Conservation (phyloP, 2,888 invertebrate genomes). For the Spodoptera picta region DNA sequence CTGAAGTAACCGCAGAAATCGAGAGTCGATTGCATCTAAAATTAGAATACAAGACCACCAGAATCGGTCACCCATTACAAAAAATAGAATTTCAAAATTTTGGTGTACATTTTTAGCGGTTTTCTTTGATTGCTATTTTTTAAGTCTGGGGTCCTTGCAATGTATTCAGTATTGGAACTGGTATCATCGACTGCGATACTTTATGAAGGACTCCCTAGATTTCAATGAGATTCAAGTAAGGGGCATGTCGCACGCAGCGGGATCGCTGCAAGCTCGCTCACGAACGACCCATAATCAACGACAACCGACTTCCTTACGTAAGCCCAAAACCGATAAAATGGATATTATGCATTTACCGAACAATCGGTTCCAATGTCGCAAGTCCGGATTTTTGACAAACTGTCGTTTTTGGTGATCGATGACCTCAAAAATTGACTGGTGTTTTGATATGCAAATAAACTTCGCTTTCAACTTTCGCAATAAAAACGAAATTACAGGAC, state of each 20-base stretch:
- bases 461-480: slow-evolving; percentile 12
- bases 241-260: slow-evolving; percentile 64
- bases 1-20: slow-evolving; percentile 53
- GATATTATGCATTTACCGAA: slow-evolving; percentile 57
- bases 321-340: slow-evolving; percentile 57
- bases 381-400: slow-evolving; percentile 42
- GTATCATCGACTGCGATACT: slow-evolving; percentile 26
- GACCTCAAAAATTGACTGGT: slow-evolving; percentile 21
- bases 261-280: slow-evolving; percentile 61
- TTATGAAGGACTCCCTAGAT: slow-evolving; percentile 41
- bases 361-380: slow-evolving; percentile 56
- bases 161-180: slow-evolving; percentile 31
- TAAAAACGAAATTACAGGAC: slow-evolving; percentile 11
- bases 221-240: slow-evolving; percentile 54
- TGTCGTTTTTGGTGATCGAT: slow-evolving; percentile 42
- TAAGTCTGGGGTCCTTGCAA: slow-evolving; percentile 24
- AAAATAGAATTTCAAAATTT: slow-evolving; percentile 28
- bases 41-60: slow-evolving; percentile 52
- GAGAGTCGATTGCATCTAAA: slow-evolving; percentile 58
- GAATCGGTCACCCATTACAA: slow-evolving; percentile 23
- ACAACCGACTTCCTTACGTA: slow-evolving; percentile 68
- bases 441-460: slow-evolving; percentile 17
- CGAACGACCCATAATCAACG: slow-evolving; percentile 71
- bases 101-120: slow-evolving; percentile 36
- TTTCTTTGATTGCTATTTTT: slow-evolving; percentile 3